Evolutionary conservation across 2,888 invertebrate genomes (phyloP).

Genomic region (Argyresthia albistria): DNA sequence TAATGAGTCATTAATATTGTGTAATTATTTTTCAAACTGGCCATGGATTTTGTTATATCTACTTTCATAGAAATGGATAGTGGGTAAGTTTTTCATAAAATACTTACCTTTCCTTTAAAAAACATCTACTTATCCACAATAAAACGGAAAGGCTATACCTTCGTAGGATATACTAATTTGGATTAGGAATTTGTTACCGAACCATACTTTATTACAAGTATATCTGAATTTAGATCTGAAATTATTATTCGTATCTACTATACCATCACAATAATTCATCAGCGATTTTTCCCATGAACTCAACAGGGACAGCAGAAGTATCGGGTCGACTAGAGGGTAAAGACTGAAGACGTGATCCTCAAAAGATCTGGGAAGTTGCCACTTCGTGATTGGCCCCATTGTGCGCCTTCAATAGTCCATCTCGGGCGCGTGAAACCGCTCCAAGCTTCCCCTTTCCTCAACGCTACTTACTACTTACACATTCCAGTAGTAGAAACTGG

Average conservation of each 20-base stretch:
- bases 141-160: too few relatives aligned
- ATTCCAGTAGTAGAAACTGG: background rate
- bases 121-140: too few relatives aligned
- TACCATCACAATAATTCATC: constrained; percentile 2
- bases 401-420: constrained; percentile 53
- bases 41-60: too few relatives aligned
- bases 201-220: too few relatives aligned
- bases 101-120: too few relatives aligned
- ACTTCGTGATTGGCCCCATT: constrained; percentile 61
- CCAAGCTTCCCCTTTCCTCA: background rate
- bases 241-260: background rate
- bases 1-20: too few relatives aligned
- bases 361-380: constrained; percentile 46
- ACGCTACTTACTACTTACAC: background rate
- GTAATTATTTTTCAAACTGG: too few relatives aligned
- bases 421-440: constrained; percentile 5
- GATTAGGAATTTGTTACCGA: too few relatives aligned
- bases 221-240: background rate
- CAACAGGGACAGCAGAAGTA: constrained; percentile 18
- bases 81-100: too few relatives aligned
- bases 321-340: constrained; percentile 30
- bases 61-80: too few relatives aligned
- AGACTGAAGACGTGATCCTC: constrained; percentile 48
- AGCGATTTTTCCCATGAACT: background rate
- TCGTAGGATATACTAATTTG: too few relatives aligned